phyloP scores from a whole-genome alignment of 2,113 vertebrate genomes.

The Camelus bactrianus region DNA sequence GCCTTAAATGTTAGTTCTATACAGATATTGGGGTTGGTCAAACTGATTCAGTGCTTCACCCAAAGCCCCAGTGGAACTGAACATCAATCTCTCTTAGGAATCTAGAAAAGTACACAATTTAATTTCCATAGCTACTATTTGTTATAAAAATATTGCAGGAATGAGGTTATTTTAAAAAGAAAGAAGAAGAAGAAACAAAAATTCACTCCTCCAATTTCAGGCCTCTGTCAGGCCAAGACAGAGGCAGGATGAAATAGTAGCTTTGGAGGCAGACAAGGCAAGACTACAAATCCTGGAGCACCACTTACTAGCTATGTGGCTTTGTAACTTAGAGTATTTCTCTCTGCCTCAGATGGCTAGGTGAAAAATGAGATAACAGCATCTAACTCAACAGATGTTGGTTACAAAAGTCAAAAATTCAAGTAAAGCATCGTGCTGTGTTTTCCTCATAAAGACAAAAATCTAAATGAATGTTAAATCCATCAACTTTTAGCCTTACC shows the following conservation, averaged over 20 bases:
- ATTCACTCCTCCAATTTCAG: neutral
- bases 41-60: neutral
- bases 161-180: neutral
- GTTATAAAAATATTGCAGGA: neutral
- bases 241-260: neutral
- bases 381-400: neutral
- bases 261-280: neutral
- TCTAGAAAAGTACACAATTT: neutral
- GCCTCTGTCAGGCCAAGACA: neutral
- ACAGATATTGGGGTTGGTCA: neutral
- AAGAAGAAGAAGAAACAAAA: neutral
- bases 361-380: neutral
- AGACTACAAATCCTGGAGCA: neutral
- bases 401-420: neutral
- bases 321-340: neutral
- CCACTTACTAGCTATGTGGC: neutral
- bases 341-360: neutral
- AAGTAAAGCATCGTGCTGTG: neutral
- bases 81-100: neutral
- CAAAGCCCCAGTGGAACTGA: neutral
- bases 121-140: neutral
- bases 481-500: neutral
- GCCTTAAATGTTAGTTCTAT: slow-evolving; percentile 9
- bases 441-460: slow-evolving; percentile 21
- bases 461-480: neutral